Conservation (phyloP, 2,888 invertebrate genomes). For the Polyommatus icarus region DNA sequence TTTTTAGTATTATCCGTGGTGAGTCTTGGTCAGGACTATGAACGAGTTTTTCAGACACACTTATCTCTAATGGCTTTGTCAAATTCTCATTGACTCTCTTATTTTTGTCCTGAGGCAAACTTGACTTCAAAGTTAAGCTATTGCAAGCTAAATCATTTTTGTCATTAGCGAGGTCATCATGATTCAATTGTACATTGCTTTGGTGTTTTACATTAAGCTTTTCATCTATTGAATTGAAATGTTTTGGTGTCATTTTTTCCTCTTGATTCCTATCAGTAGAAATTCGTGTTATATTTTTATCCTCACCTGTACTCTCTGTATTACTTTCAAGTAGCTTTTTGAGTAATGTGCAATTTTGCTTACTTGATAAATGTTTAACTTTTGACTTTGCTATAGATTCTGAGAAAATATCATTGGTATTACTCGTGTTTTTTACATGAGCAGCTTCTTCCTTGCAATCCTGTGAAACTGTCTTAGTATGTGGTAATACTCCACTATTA, state of each 20-base stretch:
- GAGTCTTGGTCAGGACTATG: slow-evolving; percentile 75
- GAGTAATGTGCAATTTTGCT: slow-evolving; percentile 68
- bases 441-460: slow-evolving; percentile 13
- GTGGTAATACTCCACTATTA: slow-evolving; percentile 25
- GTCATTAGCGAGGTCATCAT: slow-evolving; percentile 31
- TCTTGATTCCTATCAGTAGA: slow-evolving; percentile 34
- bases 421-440: slow-evolving; percentile 31
- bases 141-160: slow-evolving; percentile 39
- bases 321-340: slow-evolving; percentile 70
- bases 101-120: slow-evolving; percentile 53
- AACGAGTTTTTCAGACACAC: slow-evolving; percentile 62
- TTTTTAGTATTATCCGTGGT: slow-evolving; percentile 83
- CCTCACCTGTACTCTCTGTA: slow-evolving; percentile 56
- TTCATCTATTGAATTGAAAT: background rate
- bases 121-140: slow-evolving; percentile 44
- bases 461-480: background rate
- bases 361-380: slow-evolving; percentile 37
- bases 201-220: slow-evolving; percentile 4
- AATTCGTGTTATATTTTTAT: slow-evolving; percentile 47
- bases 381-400: slow-evolving; percentile 37
- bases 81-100: slow-evolving; percentile 58
- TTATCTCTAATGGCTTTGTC: slow-evolving; percentile 74
- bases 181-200: slow-evolving; percentile 34
- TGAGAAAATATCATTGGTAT: slow-evolving; percentile 31
- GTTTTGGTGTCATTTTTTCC: slow-evolving; percentile 30